Base-by-base conservation (phyloP, 2,113 vertebrate species). In the Corydoras maculifer region DNA sequence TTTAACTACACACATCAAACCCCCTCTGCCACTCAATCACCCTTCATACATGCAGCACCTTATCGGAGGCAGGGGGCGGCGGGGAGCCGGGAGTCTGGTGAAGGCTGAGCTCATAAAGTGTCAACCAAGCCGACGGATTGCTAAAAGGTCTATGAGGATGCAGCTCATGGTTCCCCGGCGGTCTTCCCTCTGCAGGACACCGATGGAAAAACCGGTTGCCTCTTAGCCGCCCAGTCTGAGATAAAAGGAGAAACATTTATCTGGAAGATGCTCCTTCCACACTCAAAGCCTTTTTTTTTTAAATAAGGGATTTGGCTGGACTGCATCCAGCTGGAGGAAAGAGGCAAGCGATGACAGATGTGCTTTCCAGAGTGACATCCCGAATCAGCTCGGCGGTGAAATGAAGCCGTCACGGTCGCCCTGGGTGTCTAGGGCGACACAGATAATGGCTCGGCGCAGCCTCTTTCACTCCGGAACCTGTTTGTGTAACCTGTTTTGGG, bases 91-190 rank as follows among this genome's bases (percentile, higher is more conserved):
- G 14, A 8, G 65, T 58, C 59, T 66, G 70, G 30, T 72, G 65
- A 15, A 30, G 43, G 14, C 61, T 57, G 31, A 67, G 62, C 51
- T 53, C 18, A 63, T 73, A 63, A 74, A 64, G 32, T 70, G 67
- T 61, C 58, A 76, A 48, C 73, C 54, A 58, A 71, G 48, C 49
- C 70, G 61, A 49, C 57, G 76, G 68, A 74, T 73, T 76, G 62
- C 49, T 71, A 62, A 76, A 51, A 70, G 62, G 70, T 18, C 54
- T 70, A 50, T 67, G 68, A 73, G 61, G 50, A 73, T 49, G 58
- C 51, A 63, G 18, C 58, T 32, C 58, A 53, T 53, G 18, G 18
- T 35, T 2, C 35, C 35, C 35, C 35, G 2, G 35, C 35, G 7
- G 53, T 51, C 58, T 74, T 49, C 58, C 49, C 18, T 62, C 58